These are phyloP conservation scores for Theodoxus fluviatilis DNA, from an alignment of 2,888 invertebrate genomes.

Conservation along the genomic window DNA sequence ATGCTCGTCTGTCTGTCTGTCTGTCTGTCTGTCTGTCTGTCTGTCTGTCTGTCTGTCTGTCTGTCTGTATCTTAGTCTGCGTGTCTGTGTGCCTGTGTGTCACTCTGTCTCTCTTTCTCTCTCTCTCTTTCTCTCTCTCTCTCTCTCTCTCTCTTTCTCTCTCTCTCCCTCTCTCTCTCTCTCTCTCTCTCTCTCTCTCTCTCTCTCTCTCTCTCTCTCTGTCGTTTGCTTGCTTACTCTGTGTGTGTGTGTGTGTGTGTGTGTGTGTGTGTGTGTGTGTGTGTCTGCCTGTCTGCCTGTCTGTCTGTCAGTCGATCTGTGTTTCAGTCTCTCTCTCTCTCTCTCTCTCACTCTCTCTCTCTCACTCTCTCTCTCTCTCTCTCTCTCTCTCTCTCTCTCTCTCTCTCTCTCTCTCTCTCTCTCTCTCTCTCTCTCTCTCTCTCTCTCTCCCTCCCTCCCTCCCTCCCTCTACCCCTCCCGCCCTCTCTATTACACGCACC, in stretches of 20 bases:
- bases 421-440: background rate
- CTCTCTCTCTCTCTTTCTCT: conserved; percentile 8
- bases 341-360: conserved; percentile 26
- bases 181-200: background rate
- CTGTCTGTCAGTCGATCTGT: conserved; percentile 9
- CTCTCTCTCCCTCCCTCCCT: conserved; percentile 3
- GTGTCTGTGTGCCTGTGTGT: background rate
- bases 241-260: background rate
- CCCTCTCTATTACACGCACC: background rate
- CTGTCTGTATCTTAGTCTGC: background rate
- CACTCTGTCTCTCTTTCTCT: conserved; percentile 9
- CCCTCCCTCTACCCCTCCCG: background rate
- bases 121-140: background rate
- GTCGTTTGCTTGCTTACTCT: background rate
- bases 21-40: conserved; percentile 1
- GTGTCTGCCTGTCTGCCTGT: conserved; percentile 20
- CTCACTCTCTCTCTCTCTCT: conserved; percentile 26
- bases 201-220: background rate
- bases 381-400: conserved; percentile 25
- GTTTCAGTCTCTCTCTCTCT: conserved; percentile 23
- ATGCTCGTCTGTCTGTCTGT: too few species aligned
- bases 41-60: background rate
- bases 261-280: conserved; percentile 10
- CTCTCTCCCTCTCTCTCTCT: background rate
- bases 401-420: background rate